These are phyloP conservation scores for Dione juno DNA, from an alignment of 2,888 invertebrate species.

Conservation along the genomic window DNA sequence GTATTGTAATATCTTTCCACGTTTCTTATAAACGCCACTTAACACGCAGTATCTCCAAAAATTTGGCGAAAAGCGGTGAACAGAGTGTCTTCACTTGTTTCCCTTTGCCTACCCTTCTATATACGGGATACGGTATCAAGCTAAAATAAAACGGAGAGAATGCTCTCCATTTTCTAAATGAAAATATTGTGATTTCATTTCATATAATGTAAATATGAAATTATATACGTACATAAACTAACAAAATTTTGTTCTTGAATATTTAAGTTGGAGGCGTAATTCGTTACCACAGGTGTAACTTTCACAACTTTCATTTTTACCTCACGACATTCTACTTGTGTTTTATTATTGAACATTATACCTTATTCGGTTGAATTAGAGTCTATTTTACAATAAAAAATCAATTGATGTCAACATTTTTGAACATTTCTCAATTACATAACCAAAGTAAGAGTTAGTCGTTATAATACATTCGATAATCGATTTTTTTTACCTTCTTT, in stretches of 20 bases:
- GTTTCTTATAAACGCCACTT: too few relatives aligned
- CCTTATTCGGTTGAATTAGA: not conserved
- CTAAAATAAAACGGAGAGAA: too few relatives aligned
- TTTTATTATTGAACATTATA: conserved; percentile 13
- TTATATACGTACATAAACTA: not conserved
- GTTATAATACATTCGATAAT: conserved; percentile 35
- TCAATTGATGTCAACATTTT: conserved; percentile 35
- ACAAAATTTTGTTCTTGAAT: not conserved
- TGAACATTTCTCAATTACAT: conserved; percentile 40
- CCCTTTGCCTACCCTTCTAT: too few relatives aligned
- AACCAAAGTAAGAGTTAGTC: conserved; percentile 36
- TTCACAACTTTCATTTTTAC: conserved; percentile 70
- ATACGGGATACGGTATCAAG: too few relatives aligned
- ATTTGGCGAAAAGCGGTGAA: too few relatives aligned
- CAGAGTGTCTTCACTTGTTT: too few relatives aligned
- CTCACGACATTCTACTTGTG: conserved; percentile 40
- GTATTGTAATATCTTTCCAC: too few relatives aligned
- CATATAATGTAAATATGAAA: not conserved
- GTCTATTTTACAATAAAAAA: conserved; percentile 18
- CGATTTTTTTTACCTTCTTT: not conserved
- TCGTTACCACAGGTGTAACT: conserved; percentile 48
- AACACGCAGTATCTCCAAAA: too few relatives aligned
- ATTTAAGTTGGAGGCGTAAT: not conserved
- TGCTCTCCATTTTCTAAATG: not conserved
- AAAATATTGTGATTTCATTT: not conserved